Evolutionary conservation across 2,888 invertebrate genomes (phyloP), one percentile per base, ranked within the genome.

Genomic region (Dioctria linearis): DNA sequence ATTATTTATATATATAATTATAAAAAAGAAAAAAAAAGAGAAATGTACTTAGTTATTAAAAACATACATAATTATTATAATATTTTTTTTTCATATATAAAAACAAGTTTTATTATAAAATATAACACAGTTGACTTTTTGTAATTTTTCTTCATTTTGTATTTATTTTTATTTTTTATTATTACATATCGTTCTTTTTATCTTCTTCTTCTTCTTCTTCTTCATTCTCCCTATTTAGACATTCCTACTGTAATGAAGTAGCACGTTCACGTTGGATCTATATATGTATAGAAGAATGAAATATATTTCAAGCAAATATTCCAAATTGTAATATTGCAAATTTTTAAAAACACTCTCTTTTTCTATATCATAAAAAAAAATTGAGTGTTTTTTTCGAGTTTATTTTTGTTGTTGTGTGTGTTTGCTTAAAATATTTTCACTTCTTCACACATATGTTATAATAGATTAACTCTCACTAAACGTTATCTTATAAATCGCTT

Each of bases 51-150:
- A 66, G 66, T 63, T 66, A 51, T 49, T 65, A 63, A 66, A 78
- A 78, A 78, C 78, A 78, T 66, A 66, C 37, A 73, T 73, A 73
- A 73, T 73, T 57, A 51, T 73, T 71, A 71, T 25, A 1, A 25
- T 25, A 25, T 13, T 51, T 57, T 73, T n/a, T 73, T 57, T 40
- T 73, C 25, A 73, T 73, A 73, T 73, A 67, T 71, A 73, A 73
- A 67, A 73, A 73, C 73, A 73, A 73, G 86, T 87, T 86, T 86
- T 84, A 84, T 84, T 84, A 84, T 84, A 85, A 84, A 85, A 85
- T 86, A 85, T 88, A 88, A 88, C 88, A 88, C 89, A 88, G 88
- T 87, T 88, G 87, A 88, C 88, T 88, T 88, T 88, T 87, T 88
- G 86, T 81, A 59, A 61, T 84, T 81, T 82, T 79, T 85, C 83